Evolutionary conservation across 2,113 vertebrate species (phyloP).

Genomic region (Nibea albiflora): DNA sequence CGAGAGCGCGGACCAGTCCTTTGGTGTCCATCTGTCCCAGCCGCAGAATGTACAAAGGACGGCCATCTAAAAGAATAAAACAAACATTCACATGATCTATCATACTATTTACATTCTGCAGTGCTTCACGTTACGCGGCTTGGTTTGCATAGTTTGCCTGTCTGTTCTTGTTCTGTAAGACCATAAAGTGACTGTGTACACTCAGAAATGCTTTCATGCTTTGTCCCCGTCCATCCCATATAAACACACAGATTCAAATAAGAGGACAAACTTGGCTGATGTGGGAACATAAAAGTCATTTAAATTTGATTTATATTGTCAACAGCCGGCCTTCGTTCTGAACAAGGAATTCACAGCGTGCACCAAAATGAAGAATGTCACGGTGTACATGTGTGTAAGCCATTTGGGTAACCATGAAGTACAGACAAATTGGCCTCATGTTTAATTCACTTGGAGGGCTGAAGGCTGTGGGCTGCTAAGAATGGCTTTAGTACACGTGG

Average conservation of each 20-base stretch:
- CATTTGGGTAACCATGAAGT: neutral
- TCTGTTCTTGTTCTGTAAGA: neutral
- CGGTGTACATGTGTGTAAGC: neutral
- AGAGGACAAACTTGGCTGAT: constrained; percentile 3
- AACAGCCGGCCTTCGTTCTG: neutral
- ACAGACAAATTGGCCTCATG: constrained; percentile 16
- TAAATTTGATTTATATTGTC: constrained; percentile 13
- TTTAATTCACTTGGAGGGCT: constrained; percentile 28
- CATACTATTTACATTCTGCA: neutral
- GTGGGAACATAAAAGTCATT: constrained; percentile 12
- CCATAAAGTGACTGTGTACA: constrained; percentile 1
- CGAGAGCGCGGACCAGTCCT: constrained; percentile 94
- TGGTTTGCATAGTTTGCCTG: neutral
- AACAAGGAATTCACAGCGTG: constrained; percentile 2
- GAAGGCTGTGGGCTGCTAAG: constrained; percentile 4
- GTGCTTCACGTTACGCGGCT: neutral
- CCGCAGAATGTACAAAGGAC: constrained; percentile 93
- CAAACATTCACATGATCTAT: constrained; percentile 34
- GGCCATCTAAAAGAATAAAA: constrained; percentile 86
- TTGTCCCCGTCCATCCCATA: neutral
- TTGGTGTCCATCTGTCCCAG: constrained; percentile 98
- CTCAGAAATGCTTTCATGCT: constrained; percentile 12
- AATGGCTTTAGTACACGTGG: neutral
- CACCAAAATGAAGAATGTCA: neutral
- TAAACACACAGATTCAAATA: constrained; percentile 9